Evolutionary conservation across 2,797 vertebrate species (phyloP).

Genomic region (Myotis daubentonii): DNA sequence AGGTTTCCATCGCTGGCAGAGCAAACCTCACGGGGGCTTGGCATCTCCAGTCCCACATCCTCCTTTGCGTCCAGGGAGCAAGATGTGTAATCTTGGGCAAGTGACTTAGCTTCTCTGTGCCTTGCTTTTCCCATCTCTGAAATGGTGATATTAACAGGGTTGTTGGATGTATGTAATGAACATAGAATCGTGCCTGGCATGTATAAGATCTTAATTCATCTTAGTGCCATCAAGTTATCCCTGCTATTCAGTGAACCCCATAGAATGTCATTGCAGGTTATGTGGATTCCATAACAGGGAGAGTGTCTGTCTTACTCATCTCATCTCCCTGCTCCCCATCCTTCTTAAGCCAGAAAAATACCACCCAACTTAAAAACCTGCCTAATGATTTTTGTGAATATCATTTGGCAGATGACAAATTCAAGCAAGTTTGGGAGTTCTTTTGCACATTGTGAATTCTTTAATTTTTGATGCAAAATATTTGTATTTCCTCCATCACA

Average conservation of each 20-base stretch:
- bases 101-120: not conserved
- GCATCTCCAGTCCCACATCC: not conserved
- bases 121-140: constrained; percentile 42
- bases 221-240: not conserved
- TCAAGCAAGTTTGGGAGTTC: not conserved
- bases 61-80: not conserved
- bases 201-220: not conserved
- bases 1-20: not conserved
- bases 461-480: not conserved
- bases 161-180: not conserved
- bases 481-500: not conserved
- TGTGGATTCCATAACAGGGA: not conserved
- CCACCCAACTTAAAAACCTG: not conserved
- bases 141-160: not conserved
- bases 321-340: not conserved
- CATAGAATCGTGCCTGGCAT: not conserved
- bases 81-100: not conserved
- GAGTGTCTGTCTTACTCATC: not conserved
- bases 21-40: not conserved
- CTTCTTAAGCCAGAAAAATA: constrained; percentile 42
- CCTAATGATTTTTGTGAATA: not conserved
- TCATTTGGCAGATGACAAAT: not conserved
- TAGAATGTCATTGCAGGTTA: not conserved
- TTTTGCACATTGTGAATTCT: not conserved
- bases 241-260: not conserved